Evolutionary conservation across 2,888 invertebrate species (phyloP), one percentile per base, ranked within the genome.

Genomic region (Leptinotarsa rubiginosa): DNA sequence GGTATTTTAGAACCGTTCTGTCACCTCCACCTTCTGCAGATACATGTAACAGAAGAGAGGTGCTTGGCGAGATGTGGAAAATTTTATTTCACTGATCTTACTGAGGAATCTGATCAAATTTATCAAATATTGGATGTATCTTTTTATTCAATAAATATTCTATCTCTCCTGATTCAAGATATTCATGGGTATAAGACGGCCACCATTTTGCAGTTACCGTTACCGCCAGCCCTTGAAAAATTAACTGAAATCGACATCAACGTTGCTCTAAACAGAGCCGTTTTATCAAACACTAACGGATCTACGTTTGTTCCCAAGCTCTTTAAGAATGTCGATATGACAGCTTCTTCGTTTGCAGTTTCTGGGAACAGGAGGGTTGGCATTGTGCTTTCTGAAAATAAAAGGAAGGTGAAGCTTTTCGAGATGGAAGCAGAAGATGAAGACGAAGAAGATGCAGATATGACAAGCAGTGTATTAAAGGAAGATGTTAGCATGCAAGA

Each of bases 401-500:
- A 90, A 70, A 92, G 95, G 75, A 94, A 96, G 86, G 94, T 97
- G 62, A 90, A 96, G 77, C 91, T 97, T 66, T 95, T 95, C 85
- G 96, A 97, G 87, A 97, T 97, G 93, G 97, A 97, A 89, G 94
- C 93, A 0, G 97, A 97, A 84, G 97, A 96, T 31, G 95, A 95
- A 73, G 96, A 96, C 73, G 97, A 97, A 77, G 97, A 96, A 72
- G 94, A 94, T 69, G 91, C 88, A 4, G 89, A 89, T 22, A 88
- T 86, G 80, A 85, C 85, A 2, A 84, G 77, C 56, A 85, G 83
- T 77, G 82, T 82, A 7, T 64, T 74, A 25, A 75, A 79, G 72
- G 79, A 80, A 65, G 81, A 83, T 49, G 73, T 80, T 56, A 81
- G 80, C 70, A 80, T 81, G 81, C 79, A 79, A 65, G 54, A 70